Evolutionary conservation across 2,888 invertebrate species (phyloP), one percentile per base, ranked within the genome.

Genomic region (Scaptomyza reducta): DNA sequence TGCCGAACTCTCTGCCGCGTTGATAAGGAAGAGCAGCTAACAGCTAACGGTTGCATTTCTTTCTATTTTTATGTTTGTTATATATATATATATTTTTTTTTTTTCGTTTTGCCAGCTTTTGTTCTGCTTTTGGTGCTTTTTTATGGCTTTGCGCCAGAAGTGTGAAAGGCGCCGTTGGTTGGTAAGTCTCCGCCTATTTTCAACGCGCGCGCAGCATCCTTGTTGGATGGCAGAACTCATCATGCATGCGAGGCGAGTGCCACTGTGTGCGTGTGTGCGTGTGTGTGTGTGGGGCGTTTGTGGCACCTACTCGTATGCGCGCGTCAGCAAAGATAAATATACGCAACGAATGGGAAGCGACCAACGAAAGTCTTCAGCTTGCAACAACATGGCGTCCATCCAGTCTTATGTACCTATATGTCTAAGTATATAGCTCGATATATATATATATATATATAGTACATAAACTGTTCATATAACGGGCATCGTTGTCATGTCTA

Each of bases 161-260:
- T 74, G 71, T 75, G 61, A 75, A 77, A 76, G 77, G 74, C 76
- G 67, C 62, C 66, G 70, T 45, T 61, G 58, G 70, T 62, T 49
- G 77, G 40, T 47, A 69, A 87, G 86, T 87, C 90, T 90, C 90
- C 90, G 90, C 90, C 90, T 90, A 85, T 89, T 90, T 90, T 90
- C 87, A 88, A 89, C 90, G 90, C 90, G 90, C 90, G 90, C 90
- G 88, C 90, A 90, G 90, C 90, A 90, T 89, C 88, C 86, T 77
- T 77, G 79, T 54, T 68, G 66, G 46, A 61, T 64, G 65, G 51
- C 47, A 76, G n/a, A 14, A 25, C 61, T 46, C 60, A 51, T 51
- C 74, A 70, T 78, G 64, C 81, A 63, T 65, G 71, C 59, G 51
- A 40, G 38, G 14, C 31, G 40, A 22, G 47, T 64, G 42, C 58